Base-by-base conservation (phyloP, 1,140 invertebrate species). In the Diploscapter pachys region DNA sequence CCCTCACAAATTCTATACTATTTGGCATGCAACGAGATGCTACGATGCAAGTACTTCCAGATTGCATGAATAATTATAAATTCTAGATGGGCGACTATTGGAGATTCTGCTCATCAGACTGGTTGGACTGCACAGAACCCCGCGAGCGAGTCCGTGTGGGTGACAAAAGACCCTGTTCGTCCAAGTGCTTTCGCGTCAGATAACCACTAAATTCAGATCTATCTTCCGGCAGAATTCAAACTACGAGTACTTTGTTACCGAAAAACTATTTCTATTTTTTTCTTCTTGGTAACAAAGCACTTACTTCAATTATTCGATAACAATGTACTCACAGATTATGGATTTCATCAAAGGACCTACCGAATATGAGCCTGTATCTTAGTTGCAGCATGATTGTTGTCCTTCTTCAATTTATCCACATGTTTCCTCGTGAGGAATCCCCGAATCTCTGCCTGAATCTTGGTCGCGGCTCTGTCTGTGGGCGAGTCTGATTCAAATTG, bases 281-380 rank as follows among this genome's bases (percentile, higher is more conserved):
- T 77, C 5, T 48, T 78, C 5, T 64, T 50, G 63, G 31, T 31
- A 48, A 5, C 11, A 11, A 59, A 2, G 5, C 31, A 31, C 63
- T 31, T 6, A 75, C 72, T n/a, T 54, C 48, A 76, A 50, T 2
- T 6, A 2, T 9, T 53, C 9, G 52, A 31, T 62, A 69, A 52
- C 59, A 51, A 57, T 52, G n/a, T 11, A 56, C 4, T 63, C 53
- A 55, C 6, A 8, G 9, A 48, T 13, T 8, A 57, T 61, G 55
- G 55, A 51, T 5, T 11, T n/a, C 63, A 9, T 51, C 51, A 50
- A 50, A 4, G 13, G 50, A 53, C 63, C 48, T 59, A 82, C 82
- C 83, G 65, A 66, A 84, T 84, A 64, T 84, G 82, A 11, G 83
- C 80, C 50, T 84, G 83, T 63, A 84, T 85, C 63, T 84, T 84